Evolutionary conservation across 2,113 vertebrate species (phyloP).

Genomic region (Nicator chloris): DNA sequence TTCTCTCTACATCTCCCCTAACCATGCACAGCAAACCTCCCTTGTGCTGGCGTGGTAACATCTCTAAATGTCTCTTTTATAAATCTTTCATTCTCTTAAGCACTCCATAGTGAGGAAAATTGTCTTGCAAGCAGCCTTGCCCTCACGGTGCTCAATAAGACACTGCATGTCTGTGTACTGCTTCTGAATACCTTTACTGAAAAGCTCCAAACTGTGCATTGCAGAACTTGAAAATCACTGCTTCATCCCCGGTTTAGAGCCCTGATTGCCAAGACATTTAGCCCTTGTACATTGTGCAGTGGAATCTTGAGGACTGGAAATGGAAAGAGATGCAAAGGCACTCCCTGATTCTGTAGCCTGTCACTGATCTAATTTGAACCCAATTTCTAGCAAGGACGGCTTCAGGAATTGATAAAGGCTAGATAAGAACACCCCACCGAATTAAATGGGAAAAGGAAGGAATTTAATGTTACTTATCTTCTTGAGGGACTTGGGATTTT

Average conservation of each 20-base stretch:
- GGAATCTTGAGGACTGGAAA: neutral
- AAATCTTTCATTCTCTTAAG: constrained; percentile 24
- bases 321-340: neutral
- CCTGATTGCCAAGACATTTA: neutral
- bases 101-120: neutral
- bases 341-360: neutral
- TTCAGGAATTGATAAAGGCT: neutral
- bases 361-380: neutral
- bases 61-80: constrained; percentile 20
- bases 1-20: neutral
- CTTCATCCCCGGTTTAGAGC: neutral
- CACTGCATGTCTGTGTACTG: neutral
- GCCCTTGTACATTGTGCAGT: neutral
- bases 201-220: neutral
- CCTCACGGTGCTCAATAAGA: neutral
- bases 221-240: neutral
- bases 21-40: neutral
- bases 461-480: neutral
- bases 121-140: constrained; percentile 12
- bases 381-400: neutral
- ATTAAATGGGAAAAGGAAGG: neutral
- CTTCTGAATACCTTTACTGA: neutral
- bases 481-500: neutral
- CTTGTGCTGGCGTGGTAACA: neutral
- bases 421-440: neutral